These are phyloP conservation scores for Gymnothorax javanicus DNA, from an alignment of 2,797 vertebrate species.

Conservation along the genomic window DNA sequence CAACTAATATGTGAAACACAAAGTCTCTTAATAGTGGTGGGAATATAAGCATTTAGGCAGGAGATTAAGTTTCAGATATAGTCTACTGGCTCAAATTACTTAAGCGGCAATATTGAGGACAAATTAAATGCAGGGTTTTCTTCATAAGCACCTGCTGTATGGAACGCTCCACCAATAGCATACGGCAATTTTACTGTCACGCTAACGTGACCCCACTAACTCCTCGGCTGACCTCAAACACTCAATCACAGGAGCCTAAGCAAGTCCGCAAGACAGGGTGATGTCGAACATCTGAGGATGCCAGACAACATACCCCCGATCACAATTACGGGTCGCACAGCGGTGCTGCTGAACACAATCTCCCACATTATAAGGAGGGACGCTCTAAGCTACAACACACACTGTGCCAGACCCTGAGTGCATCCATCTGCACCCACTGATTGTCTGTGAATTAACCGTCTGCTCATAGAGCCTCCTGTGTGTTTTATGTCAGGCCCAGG, in stretches of 20 bases:
- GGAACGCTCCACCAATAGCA: background rate
- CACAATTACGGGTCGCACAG: background rate
- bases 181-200: background rate
- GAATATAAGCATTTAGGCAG: background rate
- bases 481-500: background rate
- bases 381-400: background rate
- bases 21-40: too few species aligned
- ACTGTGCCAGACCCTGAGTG: background rate
- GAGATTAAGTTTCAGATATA: background rate
- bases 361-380: too few species aligned
- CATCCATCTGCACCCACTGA: background rate
- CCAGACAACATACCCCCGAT: background rate
- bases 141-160: background rate
- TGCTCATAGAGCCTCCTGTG: background rate
- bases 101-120: background rate
- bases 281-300: background rate
- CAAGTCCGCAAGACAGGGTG: background rate
- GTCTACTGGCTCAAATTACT: background rate
- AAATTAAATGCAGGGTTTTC: background rate
- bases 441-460: background rate
- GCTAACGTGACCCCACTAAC: background rate
- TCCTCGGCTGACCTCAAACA: background rate
- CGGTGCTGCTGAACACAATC: background rate
- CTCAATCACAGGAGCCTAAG: background rate
- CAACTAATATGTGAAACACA: too few species aligned